phyloP scores from a whole-genome alignment of 2,888 invertebrate species.

The Diarsia mendica region DNA sequence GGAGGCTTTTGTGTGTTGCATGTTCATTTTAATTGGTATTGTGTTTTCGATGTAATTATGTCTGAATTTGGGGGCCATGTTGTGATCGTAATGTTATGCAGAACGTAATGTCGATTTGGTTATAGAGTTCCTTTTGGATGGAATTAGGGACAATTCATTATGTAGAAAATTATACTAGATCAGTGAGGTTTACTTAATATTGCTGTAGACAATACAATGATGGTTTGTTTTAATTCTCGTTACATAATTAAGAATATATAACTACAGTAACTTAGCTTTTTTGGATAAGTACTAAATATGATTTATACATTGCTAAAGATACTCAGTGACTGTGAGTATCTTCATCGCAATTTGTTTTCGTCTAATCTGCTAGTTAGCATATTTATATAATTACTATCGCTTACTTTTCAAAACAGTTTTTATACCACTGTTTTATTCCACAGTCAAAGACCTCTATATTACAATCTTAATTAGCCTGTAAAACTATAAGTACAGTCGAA shows the following conservation, averaged over 20 bases:
- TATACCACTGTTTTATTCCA: background rate
- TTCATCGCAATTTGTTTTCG: background rate
- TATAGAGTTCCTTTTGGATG: background rate
- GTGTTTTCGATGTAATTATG: conserved; percentile 46
- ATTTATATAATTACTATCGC: background rate
- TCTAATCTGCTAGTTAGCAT: background rate
- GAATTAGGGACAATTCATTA: conserved; percentile 22
- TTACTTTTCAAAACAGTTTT: conserved; percentile 6
- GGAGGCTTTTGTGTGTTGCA: conserved; percentile 35
- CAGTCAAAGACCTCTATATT: conserved; percentile 17
- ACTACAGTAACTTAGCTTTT: background rate
- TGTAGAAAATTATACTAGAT: conserved; percentile 20
- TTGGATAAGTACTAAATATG: background rate
- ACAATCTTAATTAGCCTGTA: conserved; percentile 27
- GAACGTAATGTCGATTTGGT: conserved; percentile 1
- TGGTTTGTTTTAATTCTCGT: background rate
- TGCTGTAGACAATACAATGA: too few species aligned
- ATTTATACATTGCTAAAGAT: background rate
- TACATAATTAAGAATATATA: background rate
- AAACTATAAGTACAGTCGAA: too few species aligned
- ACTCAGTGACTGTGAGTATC: background rate
- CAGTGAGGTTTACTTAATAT: background rate
- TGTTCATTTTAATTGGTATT: conserved; percentile 51
- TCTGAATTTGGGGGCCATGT: conserved; percentile 24
- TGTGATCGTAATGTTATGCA: conserved; percentile 24